phyloP scores from a whole-genome alignment of 2,113 vertebrate species.

The Noctilio leporinus region DNA sequence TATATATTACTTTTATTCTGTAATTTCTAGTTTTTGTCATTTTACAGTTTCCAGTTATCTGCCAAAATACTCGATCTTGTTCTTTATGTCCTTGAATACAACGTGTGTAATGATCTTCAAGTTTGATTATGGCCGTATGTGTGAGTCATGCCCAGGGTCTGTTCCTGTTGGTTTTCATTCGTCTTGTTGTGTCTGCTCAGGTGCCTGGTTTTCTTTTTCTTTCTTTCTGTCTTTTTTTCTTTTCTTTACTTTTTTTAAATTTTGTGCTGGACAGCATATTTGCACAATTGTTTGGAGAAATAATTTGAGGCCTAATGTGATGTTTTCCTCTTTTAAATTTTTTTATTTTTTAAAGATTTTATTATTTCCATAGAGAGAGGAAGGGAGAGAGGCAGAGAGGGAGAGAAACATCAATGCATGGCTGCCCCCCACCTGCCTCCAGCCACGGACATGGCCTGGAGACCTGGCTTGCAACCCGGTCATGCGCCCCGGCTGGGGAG shows the following conservation, averaged over 20 bases:
- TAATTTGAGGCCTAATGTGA: not conserved
- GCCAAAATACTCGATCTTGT: not conserved
- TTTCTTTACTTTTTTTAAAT: not conserved
- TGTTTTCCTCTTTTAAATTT: not conserved
- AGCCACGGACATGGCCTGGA: too few species aligned
- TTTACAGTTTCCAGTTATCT: not conserved
- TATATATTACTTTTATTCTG: not conserved
- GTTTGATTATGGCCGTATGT: not conserved
- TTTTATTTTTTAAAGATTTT: too few species aligned
- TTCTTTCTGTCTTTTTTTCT: not conserved
- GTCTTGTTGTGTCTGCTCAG: not conserved
- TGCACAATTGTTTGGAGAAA: not conserved
- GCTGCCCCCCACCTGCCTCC: too few species aligned
- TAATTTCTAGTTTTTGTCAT: slow-evolving; percentile 6
- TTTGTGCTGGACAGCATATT: not conserved
- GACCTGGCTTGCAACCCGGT: too few species aligned
- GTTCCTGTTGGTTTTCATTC: slow-evolving; percentile 5
- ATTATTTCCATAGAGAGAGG: too few species aligned
- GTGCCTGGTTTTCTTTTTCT: not conserved
- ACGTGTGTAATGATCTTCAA: not conserved
- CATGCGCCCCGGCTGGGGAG: too few species aligned
- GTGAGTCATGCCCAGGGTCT: not conserved
- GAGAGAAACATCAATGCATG: too few species aligned
- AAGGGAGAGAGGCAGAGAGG: too few species aligned
- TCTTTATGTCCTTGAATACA: not conserved